A percentile compares a stretch with the other conserved stretches of the same genome.
Evolutionary conservation across 1,140 invertebrate genomes (phyloP).

Genomic region (Catajapyx aquilonaris): DNA sequence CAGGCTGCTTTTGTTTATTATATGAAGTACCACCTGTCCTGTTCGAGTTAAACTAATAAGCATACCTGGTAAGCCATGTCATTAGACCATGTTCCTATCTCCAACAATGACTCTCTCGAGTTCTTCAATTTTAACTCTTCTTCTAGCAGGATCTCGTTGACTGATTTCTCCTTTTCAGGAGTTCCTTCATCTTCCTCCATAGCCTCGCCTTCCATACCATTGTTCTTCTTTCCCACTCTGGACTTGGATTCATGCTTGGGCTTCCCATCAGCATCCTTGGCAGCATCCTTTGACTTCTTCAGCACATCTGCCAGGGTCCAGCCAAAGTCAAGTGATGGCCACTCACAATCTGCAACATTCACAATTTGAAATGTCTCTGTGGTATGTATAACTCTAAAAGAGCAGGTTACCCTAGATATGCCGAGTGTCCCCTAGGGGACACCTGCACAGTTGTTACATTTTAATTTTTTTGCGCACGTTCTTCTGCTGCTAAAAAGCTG

Average conservation of each 20-base stretch:
- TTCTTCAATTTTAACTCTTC: slow-evolving; percentile 17
- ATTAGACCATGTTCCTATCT: slow-evolving; percentile 81
- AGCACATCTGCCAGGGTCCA: slow-evolving; percentile 74
- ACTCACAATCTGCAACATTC: slow-evolving; percentile 34
- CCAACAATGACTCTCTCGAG: slow-evolving; percentile 31
- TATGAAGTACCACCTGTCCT: too few relatives aligned
- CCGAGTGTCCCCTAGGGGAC: too few relatives aligned
- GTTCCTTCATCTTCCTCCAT: slow-evolving; percentile 12
- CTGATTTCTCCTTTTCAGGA: slow-evolving; percentile 19
- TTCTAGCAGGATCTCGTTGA: slow-evolving; percentile 25
- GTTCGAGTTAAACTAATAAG: too few relatives aligned
- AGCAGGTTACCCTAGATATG: too few relatives aligned
- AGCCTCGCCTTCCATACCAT: slow-evolving; percentile 17
- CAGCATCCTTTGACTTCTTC: slow-evolving; percentile 32
- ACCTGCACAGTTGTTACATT: too few relatives aligned
- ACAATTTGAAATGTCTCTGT: slow-evolving; percentile 8
- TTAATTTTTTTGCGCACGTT: too few relatives aligned
- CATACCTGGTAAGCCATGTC: slow-evolving; percentile 49
- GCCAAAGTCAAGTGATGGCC: slow-evolving; percentile 76
- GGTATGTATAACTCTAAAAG: too few relatives aligned
- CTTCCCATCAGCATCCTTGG: slow-evolving; percentile 15
- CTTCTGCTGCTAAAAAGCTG: too few relatives aligned
- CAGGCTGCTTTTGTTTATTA: too few relatives aligned
- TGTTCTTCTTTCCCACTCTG: slow-evolving; percentile 8
- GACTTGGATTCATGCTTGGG: slow-evolving; percentile 6